Conservation (phyloP, 2,797 vertebrate genomes). For the Pseudocheirus occidentalis region DNA sequence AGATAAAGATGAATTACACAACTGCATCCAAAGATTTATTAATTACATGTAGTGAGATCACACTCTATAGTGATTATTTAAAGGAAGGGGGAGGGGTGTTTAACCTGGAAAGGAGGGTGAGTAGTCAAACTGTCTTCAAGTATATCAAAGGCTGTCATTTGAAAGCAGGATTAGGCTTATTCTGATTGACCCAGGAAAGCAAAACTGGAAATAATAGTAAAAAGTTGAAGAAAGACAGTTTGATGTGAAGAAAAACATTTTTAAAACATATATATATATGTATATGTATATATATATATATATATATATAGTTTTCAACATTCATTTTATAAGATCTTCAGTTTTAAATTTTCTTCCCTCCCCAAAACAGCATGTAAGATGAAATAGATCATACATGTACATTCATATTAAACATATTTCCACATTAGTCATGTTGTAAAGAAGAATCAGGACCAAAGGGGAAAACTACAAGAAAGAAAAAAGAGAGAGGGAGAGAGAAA, state of each 20-base stretch:
- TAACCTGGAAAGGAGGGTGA: background rate
- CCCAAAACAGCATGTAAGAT: too few species aligned
- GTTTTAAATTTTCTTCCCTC: too few species aligned
- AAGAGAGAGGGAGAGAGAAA: too few species aligned
- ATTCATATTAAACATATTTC: too few species aligned
- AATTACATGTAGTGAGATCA: background rate
- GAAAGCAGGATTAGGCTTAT: background rate
- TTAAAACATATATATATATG: background rate
- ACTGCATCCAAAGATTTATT: background rate
- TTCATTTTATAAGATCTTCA: too few species aligned
- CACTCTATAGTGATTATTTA: background rate
- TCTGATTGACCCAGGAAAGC: background rate
- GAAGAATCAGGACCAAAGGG: too few species aligned
- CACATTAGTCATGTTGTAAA: too few species aligned
- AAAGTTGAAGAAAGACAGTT: background rate
- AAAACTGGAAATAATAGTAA: background rate
- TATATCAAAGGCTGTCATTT: background rate
- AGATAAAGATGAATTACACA: background rate
- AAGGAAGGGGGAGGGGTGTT: background rate
- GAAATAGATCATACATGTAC: too few species aligned
- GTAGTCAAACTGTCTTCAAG: background rate
- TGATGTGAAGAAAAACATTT: background rate
- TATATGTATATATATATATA: too few species aligned
- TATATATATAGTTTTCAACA: too few species aligned
- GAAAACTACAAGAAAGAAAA: too few species aligned